Percentiles rank a stretch among this genome's conserved stretches.
Conservation (phyloP, 2,888 invertebrate species). For the Melanostoma mellinum region DNA sequence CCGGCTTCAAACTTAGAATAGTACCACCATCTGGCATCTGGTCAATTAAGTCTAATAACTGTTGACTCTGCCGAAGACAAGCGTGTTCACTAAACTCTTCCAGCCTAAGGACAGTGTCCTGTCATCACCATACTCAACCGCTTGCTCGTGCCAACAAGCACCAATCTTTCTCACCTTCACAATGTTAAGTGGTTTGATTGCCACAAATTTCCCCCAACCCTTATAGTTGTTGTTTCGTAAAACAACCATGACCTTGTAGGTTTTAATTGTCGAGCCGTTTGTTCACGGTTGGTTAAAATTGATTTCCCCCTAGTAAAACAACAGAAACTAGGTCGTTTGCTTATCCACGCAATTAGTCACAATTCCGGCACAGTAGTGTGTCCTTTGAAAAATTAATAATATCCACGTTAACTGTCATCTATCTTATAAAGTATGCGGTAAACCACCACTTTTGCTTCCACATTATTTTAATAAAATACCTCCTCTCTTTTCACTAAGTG, state of each 20-base stretch:
- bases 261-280: not conserved
- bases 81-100: too few relatives aligned
- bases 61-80: too few relatives aligned
- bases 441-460: slow-evolving; percentile 21
- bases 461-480: slow-evolving; percentile 67
- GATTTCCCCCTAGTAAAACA: slow-evolving; percentile 17
- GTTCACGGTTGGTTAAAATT: slow-evolving; percentile 17
- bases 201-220: not conserved
- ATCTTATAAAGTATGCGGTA: slow-evolving; percentile 54
- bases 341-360: slow-evolving; percentile 25
- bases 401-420: slow-evolving; percentile 58
- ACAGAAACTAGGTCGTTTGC: slow-evolving; percentile 12
- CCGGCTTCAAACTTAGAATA: too few relatives aligned
- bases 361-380: slow-evolving; percentile 5
- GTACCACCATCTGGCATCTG: too few relatives aligned
- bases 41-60: too few relatives aligned
- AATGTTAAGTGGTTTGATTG: too few relatives aligned
- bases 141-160: too few relatives aligned
- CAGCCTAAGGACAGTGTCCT: too few relatives aligned
- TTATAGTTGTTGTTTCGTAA: too few relatives aligned
- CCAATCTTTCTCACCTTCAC: too few relatives aligned
- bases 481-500: not conserved
- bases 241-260: not conserved
- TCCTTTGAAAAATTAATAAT: slow-evolving; percentile 41
- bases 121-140: too few relatives aligned